Evolutionary conservation across 2,888 invertebrate genomes (phyloP).

Genomic region (Thysanoteuthis rhombus): DNA sequence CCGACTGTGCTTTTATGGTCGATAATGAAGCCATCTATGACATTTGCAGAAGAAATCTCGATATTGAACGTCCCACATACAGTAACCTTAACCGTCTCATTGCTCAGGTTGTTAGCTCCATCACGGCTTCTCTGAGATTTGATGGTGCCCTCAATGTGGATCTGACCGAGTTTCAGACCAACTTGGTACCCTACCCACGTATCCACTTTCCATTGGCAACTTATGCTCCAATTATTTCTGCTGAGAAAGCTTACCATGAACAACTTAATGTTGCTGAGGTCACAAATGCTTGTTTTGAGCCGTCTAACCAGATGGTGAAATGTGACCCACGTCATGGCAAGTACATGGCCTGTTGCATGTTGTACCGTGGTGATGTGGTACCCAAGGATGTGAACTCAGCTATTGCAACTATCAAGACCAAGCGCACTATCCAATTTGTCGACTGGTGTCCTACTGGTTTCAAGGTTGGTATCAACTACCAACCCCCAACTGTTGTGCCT

Average conservation of each 20-base stretch:
- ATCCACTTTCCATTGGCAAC: constrained; percentile 88
- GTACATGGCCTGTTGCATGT: constrained; percentile 69
- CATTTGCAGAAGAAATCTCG: constrained; percentile 83
- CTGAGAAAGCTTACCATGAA: constrained; percentile 93
- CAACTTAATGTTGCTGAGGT: constrained; percentile 70
- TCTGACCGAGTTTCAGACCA: constrained; percentile 70
- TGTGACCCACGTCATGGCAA: constrained; percentile 65
- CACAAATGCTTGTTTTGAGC: constrained; percentile 56
- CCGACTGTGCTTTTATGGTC: constrained; percentile 95
- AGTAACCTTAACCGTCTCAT: constrained; percentile 92
- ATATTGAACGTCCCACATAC: constrained; percentile 86
- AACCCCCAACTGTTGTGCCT: constrained; percentile 74
- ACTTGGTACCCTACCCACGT: constrained; percentile 63
- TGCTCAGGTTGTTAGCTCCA: constrained; percentile 79
- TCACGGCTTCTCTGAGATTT: constrained; percentile 70
- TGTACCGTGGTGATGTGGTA: constrained; percentile 64
- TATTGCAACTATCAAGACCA: constrained; percentile 61
- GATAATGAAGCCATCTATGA: constrained; percentile 93
- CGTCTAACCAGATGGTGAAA: constrained; percentile 63
- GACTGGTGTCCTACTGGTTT: constrained; percentile 60
- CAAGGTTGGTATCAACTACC: constrained; percentile 85
- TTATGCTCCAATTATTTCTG: constrained; percentile 90
- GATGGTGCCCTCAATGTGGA: constrained; percentile 71
- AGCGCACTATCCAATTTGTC: constrained; percentile 59
- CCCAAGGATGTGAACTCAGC: constrained; percentile 64